Evolutionary conservation across 2,113 vertebrate species (phyloP), one percentile per base, ranked within the genome.

Genomic region (Chroicocephalus ridibundus): DNA sequence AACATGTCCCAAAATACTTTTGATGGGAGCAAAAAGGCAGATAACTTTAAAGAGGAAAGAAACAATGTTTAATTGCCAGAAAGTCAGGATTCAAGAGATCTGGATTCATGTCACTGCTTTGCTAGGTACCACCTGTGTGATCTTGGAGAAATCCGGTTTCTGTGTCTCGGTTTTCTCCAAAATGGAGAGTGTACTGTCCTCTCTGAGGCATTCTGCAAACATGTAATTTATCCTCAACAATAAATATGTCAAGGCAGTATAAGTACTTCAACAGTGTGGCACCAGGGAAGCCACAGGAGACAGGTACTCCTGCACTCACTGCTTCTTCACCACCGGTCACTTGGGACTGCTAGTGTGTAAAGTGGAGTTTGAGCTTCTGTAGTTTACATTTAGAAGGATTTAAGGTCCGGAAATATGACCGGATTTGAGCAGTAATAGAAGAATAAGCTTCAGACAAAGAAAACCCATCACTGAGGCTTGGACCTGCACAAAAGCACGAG

Each of bases 401-500:
- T 34, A 19, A 44, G 13, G 32, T 17, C 46, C 60, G 51, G 16
- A 32, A 38, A 32, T 19, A 34, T 1, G 16, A 21, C 0, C 15
- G 69, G 62, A 32, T 68, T 46, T 3, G 19, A 64, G 55, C 44
- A 77, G 18, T 7, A 22, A 14, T 5, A 76, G 52, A 52, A 74
- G 40, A 74, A 52, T 32, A 78, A 72, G 10, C 46, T 61, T 24
- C 51, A 16, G 32, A 84, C 38, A 78, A 90, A 70, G 26, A 58
- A n/a, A 82, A 66, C 2, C 14, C 7, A 3, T 27, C 64, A 34
- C 10, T 3, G 8, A 58, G 10, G 21, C 79, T 47, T 38, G 11
- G 27, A n/a, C 13, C n/a, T 13, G 54, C 19, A 5, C 0, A 0
- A 52, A 2, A 68, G 6, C 1, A 14, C 0, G n/a, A 34, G 66